These are phyloP conservation scores for Fissipunctia ypsillon DNA, from an alignment of 2,888 invertebrate species.

Conservation along the genomic window DNA sequence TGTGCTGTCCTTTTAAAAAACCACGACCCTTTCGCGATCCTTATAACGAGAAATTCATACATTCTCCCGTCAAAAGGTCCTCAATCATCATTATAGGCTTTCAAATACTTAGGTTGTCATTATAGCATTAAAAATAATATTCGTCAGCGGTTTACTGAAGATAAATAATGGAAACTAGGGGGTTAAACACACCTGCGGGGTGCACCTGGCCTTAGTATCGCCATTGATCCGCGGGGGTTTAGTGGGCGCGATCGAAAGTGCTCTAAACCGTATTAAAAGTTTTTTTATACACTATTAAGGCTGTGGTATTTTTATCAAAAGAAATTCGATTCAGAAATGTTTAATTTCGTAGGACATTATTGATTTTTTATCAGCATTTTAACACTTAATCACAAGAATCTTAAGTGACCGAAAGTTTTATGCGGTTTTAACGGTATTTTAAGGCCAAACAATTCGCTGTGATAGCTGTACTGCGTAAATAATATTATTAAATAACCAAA, in stretches of 20 bases:
- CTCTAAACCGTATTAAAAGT: conserved; percentile 23
- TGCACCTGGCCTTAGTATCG: conserved; percentile 65
- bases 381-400: conserved; percentile 37
- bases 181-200: conserved; percentile 62
- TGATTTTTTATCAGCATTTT: conserved; percentile 29
- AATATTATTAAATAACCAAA: not conserved
- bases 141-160: conserved; percentile 22
- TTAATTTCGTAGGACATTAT: not conserved
- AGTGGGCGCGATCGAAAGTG: conserved; percentile 25
- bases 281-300: conserved; percentile 11
- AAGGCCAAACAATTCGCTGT: conserved; percentile 7
- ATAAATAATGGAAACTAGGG: conserved; percentile 39
- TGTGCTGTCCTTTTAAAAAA: not conserved
- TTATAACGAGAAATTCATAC: conserved; percentile 12
- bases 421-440: conserved; percentile 12
- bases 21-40: not conserved
- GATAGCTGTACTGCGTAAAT: not conserved
- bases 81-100: conserved; percentile 50
- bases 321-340: not conserved
- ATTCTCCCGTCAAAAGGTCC: conserved; percentile 32
- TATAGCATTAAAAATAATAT: conserved; percentile 54
- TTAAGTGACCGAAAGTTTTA: conserved; percentile 32
- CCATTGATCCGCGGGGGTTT: conserved; percentile 46
- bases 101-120: conserved; percentile 48
- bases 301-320: not conserved